Conservation (phyloP, 2,113 vertebrate species). For the Vireo altiloquus region DNA sequence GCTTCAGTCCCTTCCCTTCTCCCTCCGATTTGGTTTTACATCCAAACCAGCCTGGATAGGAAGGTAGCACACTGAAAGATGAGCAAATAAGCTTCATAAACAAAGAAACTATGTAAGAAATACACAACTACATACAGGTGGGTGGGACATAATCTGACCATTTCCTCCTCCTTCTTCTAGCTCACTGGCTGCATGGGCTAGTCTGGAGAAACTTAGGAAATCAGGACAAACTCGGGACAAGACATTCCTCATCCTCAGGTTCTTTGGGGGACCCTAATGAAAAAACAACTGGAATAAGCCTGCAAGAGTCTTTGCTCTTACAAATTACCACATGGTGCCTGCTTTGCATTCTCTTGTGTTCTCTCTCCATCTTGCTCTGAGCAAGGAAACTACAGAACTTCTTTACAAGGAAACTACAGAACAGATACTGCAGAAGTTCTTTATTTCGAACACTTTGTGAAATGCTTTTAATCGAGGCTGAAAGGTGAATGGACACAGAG, state of each 20-base stretch:
- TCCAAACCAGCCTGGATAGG: not conserved
- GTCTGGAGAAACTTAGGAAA: not conserved
- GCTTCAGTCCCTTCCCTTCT: not conserved
- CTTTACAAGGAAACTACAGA: not conserved
- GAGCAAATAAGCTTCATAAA: not conserved
- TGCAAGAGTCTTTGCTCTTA: not conserved
- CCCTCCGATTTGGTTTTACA: not conserved
- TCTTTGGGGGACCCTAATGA: not conserved
- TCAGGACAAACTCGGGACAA: not conserved
- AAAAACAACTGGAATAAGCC: not conserved
- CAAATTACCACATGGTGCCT: not conserved
- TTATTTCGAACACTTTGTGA: not conserved
- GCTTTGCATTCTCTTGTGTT: not conserved
- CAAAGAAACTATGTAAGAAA: not conserved
- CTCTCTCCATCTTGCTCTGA: not conserved
- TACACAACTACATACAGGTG: not conserved
- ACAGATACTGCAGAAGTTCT: not conserved
- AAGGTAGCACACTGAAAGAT: not conserved
- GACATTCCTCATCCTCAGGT: not conserved
- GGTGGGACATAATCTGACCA: not conserved
- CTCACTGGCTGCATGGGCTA: not conserved
- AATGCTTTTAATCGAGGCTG: not conserved
- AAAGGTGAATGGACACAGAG: not conserved
- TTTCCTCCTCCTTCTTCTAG: not conserved
- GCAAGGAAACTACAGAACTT: not conserved